Evolutionary conservation across 2,797 vertebrate genomes (phyloP).

Genomic region (Sebastes glaucus): DNA sequence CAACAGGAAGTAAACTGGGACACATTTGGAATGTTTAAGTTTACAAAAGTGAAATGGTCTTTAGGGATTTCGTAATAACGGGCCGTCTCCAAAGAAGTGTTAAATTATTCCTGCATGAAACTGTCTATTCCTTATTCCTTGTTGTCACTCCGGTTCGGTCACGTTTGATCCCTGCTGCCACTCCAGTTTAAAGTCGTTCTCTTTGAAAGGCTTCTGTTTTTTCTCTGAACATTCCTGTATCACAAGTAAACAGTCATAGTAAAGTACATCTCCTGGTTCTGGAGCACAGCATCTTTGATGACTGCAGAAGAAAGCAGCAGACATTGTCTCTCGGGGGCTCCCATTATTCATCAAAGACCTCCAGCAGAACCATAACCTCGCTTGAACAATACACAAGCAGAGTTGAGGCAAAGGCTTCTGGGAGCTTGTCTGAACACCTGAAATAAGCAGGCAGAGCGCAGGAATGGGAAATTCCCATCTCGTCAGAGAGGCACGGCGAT

Average conservation of each 20-base stretch:
- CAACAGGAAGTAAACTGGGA: no score
- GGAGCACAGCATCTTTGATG: conserved; percentile 48
- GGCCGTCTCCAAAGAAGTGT: conserved; percentile 12
- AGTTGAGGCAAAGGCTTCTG: conserved; percentile 34
- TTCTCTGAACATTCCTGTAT: conserved; percentile 24
- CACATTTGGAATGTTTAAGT: no score
- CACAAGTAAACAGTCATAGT: conserved; percentile 54
- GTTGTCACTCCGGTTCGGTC: conserved; percentile 14
- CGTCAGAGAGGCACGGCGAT: conserved; percentile 30
- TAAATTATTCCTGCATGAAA: conserved; percentile 74
- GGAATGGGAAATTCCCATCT: conserved; percentile 66
- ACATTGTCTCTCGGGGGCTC: conserved; percentile 40
- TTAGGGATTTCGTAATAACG: no score
- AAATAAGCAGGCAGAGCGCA: conserved; percentile 39
- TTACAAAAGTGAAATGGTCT: no score
- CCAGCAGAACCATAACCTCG: conserved; percentile 27
- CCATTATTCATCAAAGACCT: conserved; percentile 71
- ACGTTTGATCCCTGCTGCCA: conserved; percentile 54
- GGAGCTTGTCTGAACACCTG: conserved; percentile 67
- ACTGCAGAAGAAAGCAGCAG: conserved; percentile 30
- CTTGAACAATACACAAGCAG: conserved; percentile 36
- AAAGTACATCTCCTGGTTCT: conserved; percentile 18
- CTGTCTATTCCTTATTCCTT: conserved; percentile 21
- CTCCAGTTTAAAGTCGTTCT: conserved; percentile 55
- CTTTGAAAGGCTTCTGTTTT: conserved; percentile 43